Base-by-base conservation (phyloP, 2,888 invertebrate genomes). In the Parochlus steinenii region DNA sequence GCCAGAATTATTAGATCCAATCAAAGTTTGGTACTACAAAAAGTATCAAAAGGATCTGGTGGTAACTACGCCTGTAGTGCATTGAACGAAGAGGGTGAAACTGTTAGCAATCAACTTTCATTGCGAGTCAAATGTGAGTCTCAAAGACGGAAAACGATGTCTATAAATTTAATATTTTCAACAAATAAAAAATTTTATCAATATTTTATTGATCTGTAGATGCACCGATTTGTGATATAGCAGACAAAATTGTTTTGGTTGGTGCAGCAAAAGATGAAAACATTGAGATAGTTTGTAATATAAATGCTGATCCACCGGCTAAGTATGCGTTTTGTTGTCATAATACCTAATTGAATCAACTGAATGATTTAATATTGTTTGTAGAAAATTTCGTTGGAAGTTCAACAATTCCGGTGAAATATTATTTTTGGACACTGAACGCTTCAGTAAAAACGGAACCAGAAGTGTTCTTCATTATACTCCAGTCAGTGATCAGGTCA, bases 371-470 rank as follows among this genome's bases (percentile, higher is more conserved):
- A 7, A 5, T 25, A 11, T 25, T 25, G n/a, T 25, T 26, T 39
- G 25, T 38, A 74, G 75, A 43, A 72, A 69, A 52, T 85, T 83
- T 63, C 72, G 76, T 47, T 85, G 85, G 83, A 81, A 82, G 62
- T 82, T 85, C 64, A 83, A 83, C 66, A 81, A 81, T 62, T 80
- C 80, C 11, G 81, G 82, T 2, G 81, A 81, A 60, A 79, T 77
- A 37, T 58, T 78, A 43, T 78, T 80, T 55, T 74, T 79, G 27
- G 71, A 71, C 24, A 65, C 74, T 17, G 75, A 74, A 52, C 58
- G 74, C 40, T 78, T 71, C 59, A 68, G 73, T 44, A 71, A 70
- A 44, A 76, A 76, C 53, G 79, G 79, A 43, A 71, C 71, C 43
- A 64, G 71, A 36, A 69, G 69, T 46, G 63, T 69, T 31, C 61